These are phyloP conservation scores for Rhogogaster chlorosoma DNA, from an alignment of 2,888 invertebrate species.

Conservation along the genomic window DNA sequence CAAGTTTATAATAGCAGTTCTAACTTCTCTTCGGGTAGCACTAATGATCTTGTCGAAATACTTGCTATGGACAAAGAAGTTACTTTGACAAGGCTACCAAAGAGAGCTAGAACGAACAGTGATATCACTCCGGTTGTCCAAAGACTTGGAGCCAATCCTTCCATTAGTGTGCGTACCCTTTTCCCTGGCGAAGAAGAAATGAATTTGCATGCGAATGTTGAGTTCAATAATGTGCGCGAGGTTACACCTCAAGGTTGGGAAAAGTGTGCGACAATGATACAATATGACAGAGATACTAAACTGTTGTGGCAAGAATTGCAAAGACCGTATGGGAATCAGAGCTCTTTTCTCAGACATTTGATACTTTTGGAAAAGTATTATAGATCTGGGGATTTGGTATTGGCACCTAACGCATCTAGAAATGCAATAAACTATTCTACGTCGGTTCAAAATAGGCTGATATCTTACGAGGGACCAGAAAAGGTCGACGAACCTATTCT, in stretches of 20 bases:
- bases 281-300: conserved; percentile 91
- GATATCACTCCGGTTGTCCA: conserved; percentile 83
- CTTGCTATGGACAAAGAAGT: conserved; percentile 82
- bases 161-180: conserved; percentile 89
- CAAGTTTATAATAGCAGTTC: conserved; percentile 60
- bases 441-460: conserved; percentile 88
- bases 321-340: conserved; percentile 92
- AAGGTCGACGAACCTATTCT: conserved; percentile 74
- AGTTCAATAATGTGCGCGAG: conserved; percentile 86
- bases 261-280: conserved; percentile 87
- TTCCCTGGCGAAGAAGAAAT: conserved; percentile 92
- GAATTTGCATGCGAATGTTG: conserved; percentile 87
- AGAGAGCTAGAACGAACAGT: conserved; percentile 77
- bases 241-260: conserved; percentile 93
- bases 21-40: conserved; percentile 57
- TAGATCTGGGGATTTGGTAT: conserved; percentile 87
- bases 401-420: conserved; percentile 86
- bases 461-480: conserved; percentile 84
- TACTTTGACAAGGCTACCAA: conserved; percentile 81
- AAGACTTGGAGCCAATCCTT: conserved; percentile 87
- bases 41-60: conserved; percentile 72
- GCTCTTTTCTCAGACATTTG: conserved; percentile 90
- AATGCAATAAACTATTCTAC: conserved; percentile 89
- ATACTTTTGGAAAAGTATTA: conserved; percentile 91
- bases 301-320: conserved; percentile 90